A percentile compares a stretch with the other conserved stretches of the same genome.
Conservation (phyloP, 2,113 vertebrate genomes). For the Crocuta crocuta region DNA sequence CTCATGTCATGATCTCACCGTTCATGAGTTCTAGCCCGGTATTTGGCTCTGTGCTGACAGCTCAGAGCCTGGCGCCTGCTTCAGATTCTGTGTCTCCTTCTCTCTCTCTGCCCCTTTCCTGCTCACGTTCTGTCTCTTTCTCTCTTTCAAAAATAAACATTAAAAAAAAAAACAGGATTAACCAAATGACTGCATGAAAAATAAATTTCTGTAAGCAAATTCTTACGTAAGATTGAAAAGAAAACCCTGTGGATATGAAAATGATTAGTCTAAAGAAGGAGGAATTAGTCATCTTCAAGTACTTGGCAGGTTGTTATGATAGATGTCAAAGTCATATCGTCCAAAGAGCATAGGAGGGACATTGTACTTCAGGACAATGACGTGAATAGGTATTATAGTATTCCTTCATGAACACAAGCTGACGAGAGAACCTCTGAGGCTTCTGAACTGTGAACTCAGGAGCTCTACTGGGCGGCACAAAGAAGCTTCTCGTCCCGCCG, state of each 20-base stretch:
- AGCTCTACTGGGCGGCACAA: constrained; percentile 28
- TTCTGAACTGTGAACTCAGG: background rate
- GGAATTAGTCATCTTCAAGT: background rate
- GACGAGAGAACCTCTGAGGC: no score
- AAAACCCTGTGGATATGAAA: background rate
- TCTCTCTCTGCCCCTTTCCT: no score
- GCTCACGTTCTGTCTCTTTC: no score
- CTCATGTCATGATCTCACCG: no score
- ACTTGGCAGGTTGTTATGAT: background rate
- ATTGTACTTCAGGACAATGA: background rate
- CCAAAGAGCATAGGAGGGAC: background rate
- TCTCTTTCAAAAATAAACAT: no score
- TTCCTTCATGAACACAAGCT: background rate
- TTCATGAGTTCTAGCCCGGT: no score
- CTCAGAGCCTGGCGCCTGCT: no score
- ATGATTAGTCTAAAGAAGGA: background rate
- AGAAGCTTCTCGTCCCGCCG: constrained; percentile 85
- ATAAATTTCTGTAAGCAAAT: background rate
- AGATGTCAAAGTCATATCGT: background rate
- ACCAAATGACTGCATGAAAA: background rate
- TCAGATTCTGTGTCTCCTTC: no score
- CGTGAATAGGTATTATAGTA: fast-evolving
- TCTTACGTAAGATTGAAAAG: background rate
- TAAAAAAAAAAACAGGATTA: background rate
- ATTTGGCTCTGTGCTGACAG: no score